phyloP scores from a whole-genome alignment of 2,888 invertebrate genomes.

The Chalcosyrphus nemorum region DNA sequence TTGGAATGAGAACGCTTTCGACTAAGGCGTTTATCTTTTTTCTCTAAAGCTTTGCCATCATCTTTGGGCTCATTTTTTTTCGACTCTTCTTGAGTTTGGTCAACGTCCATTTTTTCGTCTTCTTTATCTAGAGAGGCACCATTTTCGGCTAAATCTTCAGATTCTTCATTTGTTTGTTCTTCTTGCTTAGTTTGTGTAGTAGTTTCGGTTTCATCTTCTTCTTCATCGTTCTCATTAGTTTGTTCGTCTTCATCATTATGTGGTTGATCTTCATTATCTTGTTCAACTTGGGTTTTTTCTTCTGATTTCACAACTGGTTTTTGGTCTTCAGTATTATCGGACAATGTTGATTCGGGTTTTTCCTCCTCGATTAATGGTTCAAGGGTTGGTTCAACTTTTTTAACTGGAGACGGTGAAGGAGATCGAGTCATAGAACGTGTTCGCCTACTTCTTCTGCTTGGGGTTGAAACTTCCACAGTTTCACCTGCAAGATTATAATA shows the following conservation, averaged over 20 bases:
- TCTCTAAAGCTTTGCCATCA: slow-evolving; percentile 19
- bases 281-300: slow-evolving; percentile 50
- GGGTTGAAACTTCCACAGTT: slow-evolving; percentile 75
- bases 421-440: slow-evolving; percentile 81
- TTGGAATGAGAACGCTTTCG: slow-evolving; percentile 63
- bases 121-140: slow-evolving; percentile 32
- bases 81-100: background rate
- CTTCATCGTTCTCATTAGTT: slow-evolving; percentile 45
- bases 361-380: slow-evolving; percentile 78
- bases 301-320: slow-evolving; percentile 29
- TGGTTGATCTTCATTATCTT: slow-evolving; percentile 59
- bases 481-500: slow-evolving; percentile 68
- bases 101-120: slow-evolving; percentile 38
- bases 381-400: slow-evolving; percentile 76
- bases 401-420: slow-evolving; percentile 79
- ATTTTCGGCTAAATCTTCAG: slow-evolving; percentile 46
- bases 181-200: slow-evolving; percentile 31
- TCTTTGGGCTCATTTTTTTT: slow-evolving; percentile 19
- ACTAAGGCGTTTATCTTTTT: slow-evolving; percentile 47
- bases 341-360: slow-evolving; percentile 54
- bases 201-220: slow-evolving; percentile 46
- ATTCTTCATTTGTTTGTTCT: slow-evolving; percentile 32
- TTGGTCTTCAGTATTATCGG: slow-evolving; percentile 43
- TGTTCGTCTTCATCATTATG: slow-evolving; percentile 41
- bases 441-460: slow-evolving; percentile 79